A percentile compares a stretch with the other conserved stretches of the same genome.
phyloP scores from a whole-genome alignment of 1,140 invertebrate species.

The Cydia fagiglandana region DNA sequence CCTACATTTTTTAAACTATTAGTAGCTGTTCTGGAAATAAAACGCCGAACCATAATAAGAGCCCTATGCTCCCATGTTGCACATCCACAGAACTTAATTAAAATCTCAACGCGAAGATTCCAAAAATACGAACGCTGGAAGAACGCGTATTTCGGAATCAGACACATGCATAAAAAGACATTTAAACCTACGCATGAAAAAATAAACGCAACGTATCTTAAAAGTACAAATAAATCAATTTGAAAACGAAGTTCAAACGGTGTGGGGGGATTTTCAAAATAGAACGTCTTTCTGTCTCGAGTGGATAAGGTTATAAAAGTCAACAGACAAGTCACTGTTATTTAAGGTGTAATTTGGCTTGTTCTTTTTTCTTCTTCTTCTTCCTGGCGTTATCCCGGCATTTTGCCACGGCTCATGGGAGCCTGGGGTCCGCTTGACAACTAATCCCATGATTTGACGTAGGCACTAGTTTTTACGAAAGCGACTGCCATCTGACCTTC shows the following conservation, averaged over 20 bases:
- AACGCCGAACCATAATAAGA: too few relatives aligned
- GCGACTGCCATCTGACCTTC: too few relatives aligned
- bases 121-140: not conserved
- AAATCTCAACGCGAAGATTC: slow-evolving; percentile 8
- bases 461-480: too few relatives aligned
- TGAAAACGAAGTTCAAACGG: not conserved
- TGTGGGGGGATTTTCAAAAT: slow-evolving; percentile 22
- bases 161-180: slow-evolving; percentile 18
- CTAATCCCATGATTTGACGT: too few relatives aligned
- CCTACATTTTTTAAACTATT: too few relatives aligned
- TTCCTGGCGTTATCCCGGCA: too few relatives aligned
- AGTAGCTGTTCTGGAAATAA: too few relatives aligned
- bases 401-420: too few relatives aligned
- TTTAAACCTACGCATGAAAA: not conserved
- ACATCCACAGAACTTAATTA: not conserved
- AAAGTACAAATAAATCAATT: slow-evolving; percentile 28
- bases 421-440: too few relatives aligned
- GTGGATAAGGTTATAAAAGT: not conserved
- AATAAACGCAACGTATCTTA: not conserved
- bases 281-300: slow-evolving; percentile 10
- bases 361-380: too few relatives aligned
- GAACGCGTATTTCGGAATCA: not conserved
- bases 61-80: too few relatives aligned
- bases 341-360: not conserved
- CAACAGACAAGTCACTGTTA: not conserved